phyloP scores from a whole-genome alignment of 2,113 vertebrate species.

The Anolis sagrei region DNA sequence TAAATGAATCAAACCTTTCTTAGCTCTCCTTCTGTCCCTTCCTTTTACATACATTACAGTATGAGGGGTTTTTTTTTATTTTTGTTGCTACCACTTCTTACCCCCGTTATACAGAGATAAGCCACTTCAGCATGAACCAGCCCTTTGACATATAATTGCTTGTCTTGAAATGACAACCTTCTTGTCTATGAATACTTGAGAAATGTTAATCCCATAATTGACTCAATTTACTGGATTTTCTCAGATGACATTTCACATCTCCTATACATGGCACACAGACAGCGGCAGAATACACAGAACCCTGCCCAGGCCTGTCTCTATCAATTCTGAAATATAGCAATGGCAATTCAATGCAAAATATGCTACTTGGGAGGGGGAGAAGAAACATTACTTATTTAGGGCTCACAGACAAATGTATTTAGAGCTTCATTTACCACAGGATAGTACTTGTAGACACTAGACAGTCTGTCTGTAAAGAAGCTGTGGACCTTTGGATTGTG shows the following conservation, averaged over 20 bases:
- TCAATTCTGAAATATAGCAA: constrained; percentile 37
- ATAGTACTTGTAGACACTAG: constrained; percentile 54
- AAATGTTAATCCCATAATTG: constrained; percentile 73
- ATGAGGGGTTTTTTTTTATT: constrained; percentile 29
- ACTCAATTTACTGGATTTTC: constrained; percentile 71
- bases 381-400: constrained; percentile 59
- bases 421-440: constrained; percentile 54
- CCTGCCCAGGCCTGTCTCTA: constrained; percentile 53
- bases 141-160: constrained; percentile 67
- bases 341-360: constrained; percentile 53
- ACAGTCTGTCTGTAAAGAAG: constrained; percentile 60
- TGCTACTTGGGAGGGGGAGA: constrained; percentile 62
- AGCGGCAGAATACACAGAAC: constrained; percentile 41
- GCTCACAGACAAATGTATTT: constrained; percentile 60
- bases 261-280: constrained; percentile 45
- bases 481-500: constrained; percentile 45
- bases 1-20: constrained; percentile 21
- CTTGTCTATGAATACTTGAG: constrained; percentile 58
- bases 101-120: constrained; percentile 65
- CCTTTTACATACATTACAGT: constrained; percentile 27
- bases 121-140: constrained; percentile 61
- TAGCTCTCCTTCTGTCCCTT: not conserved
- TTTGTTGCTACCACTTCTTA: constrained; percentile 37
- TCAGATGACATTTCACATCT: constrained; percentile 69
- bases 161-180: constrained; percentile 68